Conservation (phyloP, 2,888 invertebrate genomes). For the Argyresthia albistria region DNA sequence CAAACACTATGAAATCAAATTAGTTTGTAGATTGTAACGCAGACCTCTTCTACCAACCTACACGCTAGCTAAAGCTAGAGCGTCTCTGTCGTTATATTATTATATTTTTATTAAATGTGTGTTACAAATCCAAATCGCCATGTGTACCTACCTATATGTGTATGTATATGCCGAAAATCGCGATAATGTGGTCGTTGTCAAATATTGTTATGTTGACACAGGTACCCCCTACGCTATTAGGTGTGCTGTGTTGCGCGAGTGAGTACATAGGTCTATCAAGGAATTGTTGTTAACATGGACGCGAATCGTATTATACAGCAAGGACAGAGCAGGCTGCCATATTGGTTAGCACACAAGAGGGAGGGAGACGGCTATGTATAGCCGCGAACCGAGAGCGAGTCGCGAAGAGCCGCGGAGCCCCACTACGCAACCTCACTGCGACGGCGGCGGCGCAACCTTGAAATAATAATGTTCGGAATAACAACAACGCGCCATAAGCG, state of each 20-base stretch:
- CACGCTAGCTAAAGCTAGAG: no score
- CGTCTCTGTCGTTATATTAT: no score
- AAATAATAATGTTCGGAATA: conserved; percentile 73
- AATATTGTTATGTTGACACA: conserved; percentile 1
- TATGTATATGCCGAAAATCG: no score
- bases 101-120: no score
- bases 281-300: conserved; percentile 46
- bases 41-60: no score
- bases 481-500: conserved; percentile 69
- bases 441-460: conserved; percentile 70
- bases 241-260: conserved; percentile 3
- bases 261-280: conserved; percentile 31
- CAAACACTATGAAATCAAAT: no score
- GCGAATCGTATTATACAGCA: conserved; percentile 57
- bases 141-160: no score
- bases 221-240: background rate
- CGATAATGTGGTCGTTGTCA: no score
- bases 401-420: conserved; percentile 39
- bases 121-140: no score
- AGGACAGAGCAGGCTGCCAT: conserved; percentile 47
- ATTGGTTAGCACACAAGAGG: conserved; percentile 54
- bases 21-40: no score
- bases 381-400: conserved; percentile 52
- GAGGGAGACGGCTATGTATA: conserved; percentile 59
- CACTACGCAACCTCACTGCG: conserved; percentile 70